phyloP scores from a whole-genome alignment of 2,113 vertebrate genomes.

The Paralichthys olivaceus region DNA sequence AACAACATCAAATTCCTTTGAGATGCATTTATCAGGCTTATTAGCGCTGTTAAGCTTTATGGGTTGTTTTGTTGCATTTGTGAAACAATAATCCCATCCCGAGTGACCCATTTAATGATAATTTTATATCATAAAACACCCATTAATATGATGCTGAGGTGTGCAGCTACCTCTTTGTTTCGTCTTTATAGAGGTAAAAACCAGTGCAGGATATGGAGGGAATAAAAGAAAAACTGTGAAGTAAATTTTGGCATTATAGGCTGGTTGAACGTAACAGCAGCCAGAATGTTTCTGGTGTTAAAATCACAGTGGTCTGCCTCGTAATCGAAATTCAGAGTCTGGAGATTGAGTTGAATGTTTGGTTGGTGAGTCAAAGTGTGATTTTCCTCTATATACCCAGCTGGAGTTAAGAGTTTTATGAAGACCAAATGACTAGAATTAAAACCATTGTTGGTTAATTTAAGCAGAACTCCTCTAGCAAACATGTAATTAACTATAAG shows the following conservation, averaged over 20 bases:
- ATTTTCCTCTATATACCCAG: slow-evolving; percentile 1
- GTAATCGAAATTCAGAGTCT: background rate
- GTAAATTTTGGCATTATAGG: background rate
- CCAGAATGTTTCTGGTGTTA: slow-evolving; percentile 3
- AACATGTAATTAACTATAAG: slow-evolving; percentile 2
- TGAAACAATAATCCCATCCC: slow-evolving; percentile 8
- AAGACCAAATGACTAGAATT: background rate
- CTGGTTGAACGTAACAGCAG: background rate
- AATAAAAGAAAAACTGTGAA: background rate
- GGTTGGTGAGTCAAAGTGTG: background rate
- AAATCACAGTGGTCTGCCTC: slow-evolving; percentile 6
- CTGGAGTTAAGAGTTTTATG: slow-evolving; percentile 3
- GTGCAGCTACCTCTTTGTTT: background rate
- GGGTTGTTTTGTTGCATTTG: slow-evolving; percentile 24
- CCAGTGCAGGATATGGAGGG: background rate
- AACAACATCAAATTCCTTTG: slow-evolving; percentile 5
- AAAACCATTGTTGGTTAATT: background rate
- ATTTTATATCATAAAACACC: slow-evolving; percentile 2
- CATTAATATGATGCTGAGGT: slow-evolving; percentile 3
- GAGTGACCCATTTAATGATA: slow-evolving; percentile 18
- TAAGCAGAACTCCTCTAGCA: background rate
- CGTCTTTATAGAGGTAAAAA: background rate
- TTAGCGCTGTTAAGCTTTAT: background rate
- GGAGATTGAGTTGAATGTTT: slow-evolving; percentile 21
- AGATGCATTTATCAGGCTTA: slow-evolving; percentile 7